Base-by-base conservation (phyloP, 1,140 invertebrate species). In the Pachypeltis micranthus region DNA sequence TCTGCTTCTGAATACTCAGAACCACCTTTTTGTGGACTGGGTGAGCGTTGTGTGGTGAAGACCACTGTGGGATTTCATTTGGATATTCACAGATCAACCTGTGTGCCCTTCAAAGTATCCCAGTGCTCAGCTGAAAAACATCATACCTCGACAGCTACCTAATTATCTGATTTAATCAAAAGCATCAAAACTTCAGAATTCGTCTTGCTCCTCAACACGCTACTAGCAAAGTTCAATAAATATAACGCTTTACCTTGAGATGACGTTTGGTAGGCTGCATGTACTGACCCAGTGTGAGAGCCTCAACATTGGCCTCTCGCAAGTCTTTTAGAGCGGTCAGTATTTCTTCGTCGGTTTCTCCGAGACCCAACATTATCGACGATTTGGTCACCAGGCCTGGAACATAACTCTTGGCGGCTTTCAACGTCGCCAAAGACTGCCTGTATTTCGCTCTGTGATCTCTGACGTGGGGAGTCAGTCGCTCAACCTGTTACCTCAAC, bases 221-320 rank as follows among this genome's bases (percentile, higher is more conserved):
- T n/a, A n/a, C n/a, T n/a, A n/a, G n/a, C n/a, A n/a, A n/a, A n/a
- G n/a, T n/a, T n/a, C n/a, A n/a, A n/a, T n/a, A n/a, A n/a, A n/a
- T n/a, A n/a, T n/a, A n/a, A n/a, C n/a, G n/a, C n/a, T 21, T 51
- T 21, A 51, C 93, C 79, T 93, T 94, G 2, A 98, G 77, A 78
- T 99, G 96, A 57, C 85, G 80, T 72, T 96, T 98, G 1, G 96
- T 98, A 0, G 96, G 96, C 74, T 99, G 96, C 94, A 99, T 99
- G 74, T 99, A 99, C 74, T 99, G 97, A 0, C 97, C 97, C 4
- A 99, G 76, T 1, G 97, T 99, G 0, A 99, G 69, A 74, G 94
- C 97, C 72, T 98, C 95, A 0, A 99, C 96, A 26, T 85, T 87
- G 29, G 78, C 84, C 19, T 76, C 72, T 63, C 85, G 78, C 2